A percentile compares a stretch with the other conserved stretches of the same genome.
Evolutionary conservation across 2,888 invertebrate genomes (phyloP).

Genomic region (Euphydryas editha): DNA sequence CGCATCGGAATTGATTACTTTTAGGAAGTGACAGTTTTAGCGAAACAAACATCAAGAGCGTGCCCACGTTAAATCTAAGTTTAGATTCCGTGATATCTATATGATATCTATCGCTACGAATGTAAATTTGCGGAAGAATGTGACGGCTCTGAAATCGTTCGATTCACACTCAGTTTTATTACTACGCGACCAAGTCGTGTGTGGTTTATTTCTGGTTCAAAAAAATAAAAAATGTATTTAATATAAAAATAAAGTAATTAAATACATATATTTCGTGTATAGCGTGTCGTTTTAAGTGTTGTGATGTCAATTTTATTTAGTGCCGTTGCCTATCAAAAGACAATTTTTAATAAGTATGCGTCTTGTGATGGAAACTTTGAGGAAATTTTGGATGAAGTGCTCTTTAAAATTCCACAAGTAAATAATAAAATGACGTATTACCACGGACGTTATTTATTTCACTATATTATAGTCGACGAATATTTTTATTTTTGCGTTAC

Average conservation of each 20-base stretch:
- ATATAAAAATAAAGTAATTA: neutral
- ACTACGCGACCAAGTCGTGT: slow-evolving; percentile 10
- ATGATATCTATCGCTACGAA: slow-evolving; percentile 53
- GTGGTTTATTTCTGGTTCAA: neutral
- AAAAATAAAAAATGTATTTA: neutral
- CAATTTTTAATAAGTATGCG: slow-evolving; percentile 92
- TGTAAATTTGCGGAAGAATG: slow-evolving; percentile 49
- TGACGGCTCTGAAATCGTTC: slow-evolving; percentile 30
- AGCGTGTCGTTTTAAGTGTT: slow-evolving; percentile 6
- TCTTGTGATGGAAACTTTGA: slow-evolving; percentile 96
- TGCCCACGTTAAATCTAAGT: slow-evolving; percentile 56
- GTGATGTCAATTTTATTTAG: slow-evolving; percentile 95
- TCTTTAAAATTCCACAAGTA: slow-evolving; percentile 89
- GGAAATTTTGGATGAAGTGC: slow-evolving; percentile 94
- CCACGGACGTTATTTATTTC: slow-evolving; percentile 86
- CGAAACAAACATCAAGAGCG: slow-evolving; percentile 56
- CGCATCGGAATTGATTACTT: slow-evolving; percentile 57
- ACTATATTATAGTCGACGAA: slow-evolving; percentile 92
- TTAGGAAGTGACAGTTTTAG: slow-evolving; percentile 66
- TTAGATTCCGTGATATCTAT: slow-evolving; percentile 55
- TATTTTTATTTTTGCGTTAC: slow-evolving; percentile 96
- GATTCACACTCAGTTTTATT: slow-evolving; percentile 33
- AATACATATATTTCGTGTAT: too few species aligned
- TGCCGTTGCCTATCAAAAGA: slow-evolving; percentile 91
- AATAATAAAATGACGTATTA: slow-evolving; percentile 95